These are phyloP conservation scores for Drosophila auraria DNA, from an alignment of 1,140 invertebrate genomes.

Conservation along the genomic window DNA sequence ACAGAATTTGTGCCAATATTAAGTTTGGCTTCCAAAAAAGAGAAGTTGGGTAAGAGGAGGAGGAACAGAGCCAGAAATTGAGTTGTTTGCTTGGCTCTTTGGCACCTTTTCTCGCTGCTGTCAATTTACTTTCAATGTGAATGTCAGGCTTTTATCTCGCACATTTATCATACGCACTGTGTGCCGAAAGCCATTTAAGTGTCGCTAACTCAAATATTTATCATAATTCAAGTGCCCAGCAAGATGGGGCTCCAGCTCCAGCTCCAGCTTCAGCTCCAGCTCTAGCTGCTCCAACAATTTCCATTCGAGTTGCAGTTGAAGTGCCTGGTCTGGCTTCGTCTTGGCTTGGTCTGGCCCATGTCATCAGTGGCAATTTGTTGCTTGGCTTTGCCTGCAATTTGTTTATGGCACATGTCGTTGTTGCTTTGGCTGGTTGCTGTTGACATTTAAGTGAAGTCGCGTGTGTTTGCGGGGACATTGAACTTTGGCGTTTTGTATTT, in stretches of 20 bases:
- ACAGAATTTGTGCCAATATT: constrained; percentile 50
- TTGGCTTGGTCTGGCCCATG: constrained; percentile 42
- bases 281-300: constrained; percentile 19
- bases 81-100: constrained; percentile 22
- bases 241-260: constrained; percentile 25
- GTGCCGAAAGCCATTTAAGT: constrained; percentile 62
- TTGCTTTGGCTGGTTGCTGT: constrained; percentile 9
- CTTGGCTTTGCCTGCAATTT: constrained; percentile 54
- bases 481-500: constrained; percentile 53
- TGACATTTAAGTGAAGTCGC: constrained; percentile 63
- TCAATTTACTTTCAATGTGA: constrained; percentile 68
- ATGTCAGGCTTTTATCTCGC: constrained; percentile 55
- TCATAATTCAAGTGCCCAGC: constrained; percentile 68
- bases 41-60: constrained; percentile 6
- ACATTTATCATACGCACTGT: constrained; percentile 77
- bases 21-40: constrained; percentile 2
- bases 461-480: constrained; percentile 59
- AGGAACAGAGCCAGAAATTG: constrained; percentile 11
- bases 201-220: constrained; percentile 53
- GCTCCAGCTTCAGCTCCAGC: not conserved
- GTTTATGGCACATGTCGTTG: constrained; percentile 68
- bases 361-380: constrained; percentile 72
- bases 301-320: constrained; percentile 31
- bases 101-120: constrained; percentile 27
- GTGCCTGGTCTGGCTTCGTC: constrained; percentile 10